A percentile compares a stretch with the other conserved stretches of the same genome.
These are phyloP conservation scores for Trichopria drosophilae DNA, from an alignment of 2,888 invertebrate genomes.

Conservation along the genomic window DNA sequence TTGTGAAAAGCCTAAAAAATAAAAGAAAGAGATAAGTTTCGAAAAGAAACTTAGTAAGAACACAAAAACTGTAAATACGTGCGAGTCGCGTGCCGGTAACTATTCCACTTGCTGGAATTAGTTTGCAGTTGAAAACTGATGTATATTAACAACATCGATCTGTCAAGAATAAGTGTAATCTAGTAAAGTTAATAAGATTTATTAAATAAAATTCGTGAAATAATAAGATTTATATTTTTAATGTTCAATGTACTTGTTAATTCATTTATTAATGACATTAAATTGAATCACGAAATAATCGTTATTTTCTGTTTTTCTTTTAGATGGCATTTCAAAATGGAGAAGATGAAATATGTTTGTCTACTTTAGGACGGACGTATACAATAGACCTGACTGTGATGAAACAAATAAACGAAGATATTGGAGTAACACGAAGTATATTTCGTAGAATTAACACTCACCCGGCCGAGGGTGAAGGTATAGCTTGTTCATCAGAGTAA, in stretches of 20 bases:
- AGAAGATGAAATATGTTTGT: conserved; percentile 93
- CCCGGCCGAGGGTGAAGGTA: conserved; percentile 58
- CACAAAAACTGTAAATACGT: too few relatives aligned
- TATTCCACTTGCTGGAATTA: too few relatives aligned
- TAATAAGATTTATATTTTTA: conserved; percentile 2
- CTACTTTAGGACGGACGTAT: conserved; percentile 89
- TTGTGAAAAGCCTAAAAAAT: too few relatives aligned
- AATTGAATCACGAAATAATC: background rate
- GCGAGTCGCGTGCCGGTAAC: too few relatives aligned
- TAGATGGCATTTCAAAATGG: conserved; percentile 86
- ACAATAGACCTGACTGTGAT: conserved; percentile 95
- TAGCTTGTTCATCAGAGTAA: conserved; percentile 54
- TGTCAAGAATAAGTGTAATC: too few relatives aligned
- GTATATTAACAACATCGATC: too few relatives aligned
- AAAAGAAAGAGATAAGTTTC: too few relatives aligned
- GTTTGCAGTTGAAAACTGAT: too few relatives aligned
- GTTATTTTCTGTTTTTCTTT: conserved; percentile 16
- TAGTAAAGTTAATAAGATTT: too few relatives aligned
- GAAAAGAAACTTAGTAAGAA: too few relatives aligned
- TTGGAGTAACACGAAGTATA: conserved; percentile 90
- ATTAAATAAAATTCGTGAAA: too few relatives aligned
- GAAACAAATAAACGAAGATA: conserved; percentile 98
- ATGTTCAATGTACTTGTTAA: conserved; percentile 3
- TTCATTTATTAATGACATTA: background rate
- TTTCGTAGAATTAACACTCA: conserved; percentile 77